Evolutionary conservation across 2,888 invertebrate species (phyloP), one percentile per base, ranked within the genome.

Genomic region (Napeogenes sylphis): DNA sequence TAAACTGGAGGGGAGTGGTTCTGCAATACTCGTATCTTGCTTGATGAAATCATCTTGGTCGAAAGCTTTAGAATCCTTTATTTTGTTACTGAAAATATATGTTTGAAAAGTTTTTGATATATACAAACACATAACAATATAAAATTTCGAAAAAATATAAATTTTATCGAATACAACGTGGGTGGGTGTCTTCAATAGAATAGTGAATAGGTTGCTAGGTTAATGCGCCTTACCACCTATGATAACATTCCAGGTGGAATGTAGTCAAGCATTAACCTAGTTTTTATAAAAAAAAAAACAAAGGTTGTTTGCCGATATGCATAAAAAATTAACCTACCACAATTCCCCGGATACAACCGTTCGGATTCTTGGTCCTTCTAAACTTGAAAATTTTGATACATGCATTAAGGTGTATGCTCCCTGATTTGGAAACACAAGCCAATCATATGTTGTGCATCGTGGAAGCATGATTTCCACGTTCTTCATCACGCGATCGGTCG

Each of bases 331-430:
- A 53, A 68, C 74, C 74, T 66, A 80, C 79, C 79, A 77, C 45
- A 79, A 68, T 3, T 74, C 62, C 14, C 61, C 55, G 14, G 80
- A 78, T 13, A 80, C 59, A 4, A 81, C 77, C 14, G 72, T 38
- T 30, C 78, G 68, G 45, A 73, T 77, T 38, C 63, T 59, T 2
- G 81, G 78, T 54, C 58, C 66, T 10, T 68, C 65, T 4, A 79
- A 53, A 45, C 75, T 68, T 0, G 80, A 79, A 63, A 82, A 81
- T 0, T 21, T 61, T 8, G 73, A 70, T 3, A 73, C 61, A 12
- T 72, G 76, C 3, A 65, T 65, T 8, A 73, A 71, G 5, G 76
- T 70, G 47, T 81, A 79, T 0, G 76, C 76, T 2, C 80, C 80
- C 42, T 76, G 75, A 4, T 60, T 65, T 2, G 64, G 56, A 38